These are phyloP conservation scores for Mastomys coucha DNA, from an alignment of 2,113 vertebrate species.

Conservation along the genomic window DNA sequence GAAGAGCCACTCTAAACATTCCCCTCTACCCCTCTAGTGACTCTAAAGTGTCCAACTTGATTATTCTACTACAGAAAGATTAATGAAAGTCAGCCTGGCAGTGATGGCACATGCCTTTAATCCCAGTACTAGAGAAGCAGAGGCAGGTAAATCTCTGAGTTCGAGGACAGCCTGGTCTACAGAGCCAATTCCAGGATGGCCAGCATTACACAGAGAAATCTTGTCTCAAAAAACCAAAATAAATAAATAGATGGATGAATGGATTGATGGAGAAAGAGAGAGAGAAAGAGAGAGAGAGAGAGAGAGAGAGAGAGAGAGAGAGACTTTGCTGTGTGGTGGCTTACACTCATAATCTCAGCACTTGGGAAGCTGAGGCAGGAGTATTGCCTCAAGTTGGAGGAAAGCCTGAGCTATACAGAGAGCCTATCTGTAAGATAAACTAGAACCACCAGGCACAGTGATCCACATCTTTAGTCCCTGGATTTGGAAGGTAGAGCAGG, in stretches of 20 bases:
- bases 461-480: background rate
- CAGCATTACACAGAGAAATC: too few relatives aligned
- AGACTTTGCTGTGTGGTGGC: background rate
- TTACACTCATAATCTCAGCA: background rate
- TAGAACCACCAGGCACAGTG: background rate
- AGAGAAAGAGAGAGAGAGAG: too few relatives aligned
- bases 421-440: background rate
- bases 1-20: too few relatives aligned
- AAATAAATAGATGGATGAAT: too few relatives aligned
- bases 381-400: background rate
- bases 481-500: background rate
- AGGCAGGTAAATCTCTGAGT: too few relatives aligned
- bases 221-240: too few relatives aligned
- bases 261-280: too few relatives aligned
- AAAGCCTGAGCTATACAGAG: background rate
- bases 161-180: too few relatives aligned
- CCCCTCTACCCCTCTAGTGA: background rate
- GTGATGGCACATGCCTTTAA: too few relatives aligned
- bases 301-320: too few relatives aligned
- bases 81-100: background rate
- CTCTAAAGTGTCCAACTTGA: background rate
- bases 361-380: background rate
- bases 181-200: too few relatives aligned
- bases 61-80: background rate
- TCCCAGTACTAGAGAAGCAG: too few relatives aligned